These are phyloP conservation scores for Mylabris sibirica DNA, from an alignment of 2,888 invertebrate genomes.

Conservation along the genomic window DNA sequence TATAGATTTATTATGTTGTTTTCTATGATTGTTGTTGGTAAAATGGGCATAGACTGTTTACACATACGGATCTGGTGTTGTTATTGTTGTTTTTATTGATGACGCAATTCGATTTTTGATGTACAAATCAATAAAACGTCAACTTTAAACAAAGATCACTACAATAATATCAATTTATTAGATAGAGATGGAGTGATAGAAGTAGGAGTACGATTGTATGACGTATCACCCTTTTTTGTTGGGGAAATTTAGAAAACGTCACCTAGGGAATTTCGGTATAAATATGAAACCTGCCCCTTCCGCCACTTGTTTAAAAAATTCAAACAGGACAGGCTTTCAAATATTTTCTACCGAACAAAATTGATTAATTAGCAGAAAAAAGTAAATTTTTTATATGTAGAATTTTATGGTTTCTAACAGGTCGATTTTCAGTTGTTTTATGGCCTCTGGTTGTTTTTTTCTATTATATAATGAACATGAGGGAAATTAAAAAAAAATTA, in stretches of 20 bases:
- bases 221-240: neutral
- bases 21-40: neutral
- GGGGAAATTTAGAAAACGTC: neutral
- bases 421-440: no score
- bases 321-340: neutral
- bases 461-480: no score
- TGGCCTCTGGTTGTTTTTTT: no score
- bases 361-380: no score
- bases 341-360: neutral
- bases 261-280: neutral
- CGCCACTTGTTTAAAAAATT: neutral
- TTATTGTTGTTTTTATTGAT: no score
- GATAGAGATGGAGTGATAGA: neutral
- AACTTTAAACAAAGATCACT: no score
- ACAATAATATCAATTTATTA: neutral
- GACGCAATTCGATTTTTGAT: neutral
- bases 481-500: no score
- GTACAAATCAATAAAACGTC: neutral
- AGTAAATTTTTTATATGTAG: neutral
- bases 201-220: neutral
- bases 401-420: no score
- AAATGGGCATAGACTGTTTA: neutral
- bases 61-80: slow-evolving; percentile 5
- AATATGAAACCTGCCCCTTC: no score
- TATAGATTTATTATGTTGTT: neutral